Base-by-base conservation (phyloP, 2,888 invertebrate species). In the Pasiphila rectangulata region DNA sequence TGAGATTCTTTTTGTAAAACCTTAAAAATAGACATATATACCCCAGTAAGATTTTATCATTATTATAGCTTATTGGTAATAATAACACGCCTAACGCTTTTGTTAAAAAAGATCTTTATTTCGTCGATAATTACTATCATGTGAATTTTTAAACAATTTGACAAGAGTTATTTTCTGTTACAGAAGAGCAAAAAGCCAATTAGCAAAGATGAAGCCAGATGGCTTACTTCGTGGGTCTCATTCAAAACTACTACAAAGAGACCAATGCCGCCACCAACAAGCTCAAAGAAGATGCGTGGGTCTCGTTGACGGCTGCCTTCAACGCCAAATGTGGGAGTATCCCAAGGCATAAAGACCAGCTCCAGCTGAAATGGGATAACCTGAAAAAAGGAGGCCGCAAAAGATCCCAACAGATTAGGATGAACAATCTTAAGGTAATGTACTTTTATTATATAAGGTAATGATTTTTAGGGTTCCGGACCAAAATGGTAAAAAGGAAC, bases 261-360 rank as follows among this genome's bases (percentile, higher is more conserved):
- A 57, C 56, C 2, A 54, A 53, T 30, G 52, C 54, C 5, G 21
- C 38, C n/a, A 54, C 25, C 10, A 57, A 60, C 40, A 49, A 48
- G 39, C 16, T 51, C 7, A 60, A 60, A 41, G 57, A 57, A 25
- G 53, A 46, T 15, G 54, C 57, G 3, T 57, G 57, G 57, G 25
- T 20, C 4, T 24, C 47, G 10, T 17, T 59, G 13, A 50, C 55
- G 10, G 29, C 15, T 3, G 42, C 17, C 7, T 57, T 54, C 27
- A 52, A 57, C 10, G n/a, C 13, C n/a, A 15, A 25, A 10, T 25
- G 12, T 13, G 13, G 12, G 5, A 25, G 23, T 19, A 30, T 20
- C 21, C 46, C 46, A 5, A 42, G 39, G 17, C 20, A 13, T 6
- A 30, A 19, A 30, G 46, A 49, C 3, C 53, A 43, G 21, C 15